Percentiles rank a stretch among this genome's conserved stretches.
Evolutionary conservation across 2,113 vertebrate genomes (phyloP).

Genomic region (Erpornis zantholeuca): DNA sequence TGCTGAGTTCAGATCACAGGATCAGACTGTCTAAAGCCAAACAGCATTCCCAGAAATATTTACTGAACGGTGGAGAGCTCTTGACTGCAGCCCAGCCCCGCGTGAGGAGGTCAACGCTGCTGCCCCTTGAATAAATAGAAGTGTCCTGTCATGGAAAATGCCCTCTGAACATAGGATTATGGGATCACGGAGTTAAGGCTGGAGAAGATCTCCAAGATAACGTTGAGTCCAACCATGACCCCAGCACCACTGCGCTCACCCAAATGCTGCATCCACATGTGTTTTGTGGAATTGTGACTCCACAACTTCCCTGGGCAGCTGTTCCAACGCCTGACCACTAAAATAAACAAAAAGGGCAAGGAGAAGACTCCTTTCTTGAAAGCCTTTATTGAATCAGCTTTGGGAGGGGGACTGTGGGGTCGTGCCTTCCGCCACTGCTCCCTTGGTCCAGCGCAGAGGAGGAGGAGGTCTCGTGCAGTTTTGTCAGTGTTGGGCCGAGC

Average conservation of each 20-base stretch:
- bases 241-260: background rate
- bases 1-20: background rate
- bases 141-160: background rate
- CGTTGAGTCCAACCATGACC: fast-evolving
- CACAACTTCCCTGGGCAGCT: background rate
- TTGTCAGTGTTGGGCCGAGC: too few relatives aligned
- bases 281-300: background rate
- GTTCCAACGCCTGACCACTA: background rate
- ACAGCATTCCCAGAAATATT: background rate
- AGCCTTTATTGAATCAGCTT: too few relatives aligned
- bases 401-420: too few relatives aligned
- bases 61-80: background rate
- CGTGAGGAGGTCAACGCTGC: background rate
- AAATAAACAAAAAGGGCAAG: too few relatives aligned
- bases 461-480: too few relatives aligned
- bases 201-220: background rate
- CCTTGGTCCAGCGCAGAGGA: too few relatives aligned
- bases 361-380: too few relatives aligned
- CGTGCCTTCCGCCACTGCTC: too few relatives aligned
- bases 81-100: background rate
- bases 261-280: fast-evolving
- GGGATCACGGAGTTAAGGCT: background rate
- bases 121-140: background rate
- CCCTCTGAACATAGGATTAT: fast-evolving
- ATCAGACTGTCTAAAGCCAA: background rate